Conservation (phyloP, 2,797 vertebrate genomes). For the Saxicola maurus region DNA sequence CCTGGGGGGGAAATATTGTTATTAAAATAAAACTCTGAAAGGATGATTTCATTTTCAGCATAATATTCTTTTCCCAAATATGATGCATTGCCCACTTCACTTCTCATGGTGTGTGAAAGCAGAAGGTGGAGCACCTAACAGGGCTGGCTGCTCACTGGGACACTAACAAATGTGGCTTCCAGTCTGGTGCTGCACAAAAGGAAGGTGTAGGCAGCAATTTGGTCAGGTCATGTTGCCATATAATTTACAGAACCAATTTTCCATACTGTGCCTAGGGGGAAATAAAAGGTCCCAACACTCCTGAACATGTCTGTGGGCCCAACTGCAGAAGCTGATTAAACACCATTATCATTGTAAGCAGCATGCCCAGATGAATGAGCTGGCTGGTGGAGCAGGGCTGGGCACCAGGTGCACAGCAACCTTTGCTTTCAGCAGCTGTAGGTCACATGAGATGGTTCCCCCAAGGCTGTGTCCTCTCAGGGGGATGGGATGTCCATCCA, state of each 20-base stretch:
- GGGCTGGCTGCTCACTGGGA: neutral
- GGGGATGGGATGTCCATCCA: rapidly evolving
- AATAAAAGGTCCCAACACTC: neutral
- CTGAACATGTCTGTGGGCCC: neutral
- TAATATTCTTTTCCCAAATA: neutral
- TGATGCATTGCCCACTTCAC: neutral
- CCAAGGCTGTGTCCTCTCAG: neutral
- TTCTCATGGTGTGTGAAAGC: neutral
- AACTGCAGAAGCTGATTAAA: neutral
- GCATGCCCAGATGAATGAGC: rapidly evolving
- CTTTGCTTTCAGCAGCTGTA: rapidly evolving
- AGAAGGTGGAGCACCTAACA: neutral
- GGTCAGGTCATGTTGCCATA: neutral
- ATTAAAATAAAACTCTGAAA: neutral
- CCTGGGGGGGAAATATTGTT: neutral
- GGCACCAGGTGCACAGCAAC: neutral
- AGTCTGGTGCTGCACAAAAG: neutral
- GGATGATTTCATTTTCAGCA: neutral
- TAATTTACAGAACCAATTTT: neutral
- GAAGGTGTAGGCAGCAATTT: neutral
- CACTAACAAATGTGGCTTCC: neutral
- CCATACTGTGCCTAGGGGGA: neutral
- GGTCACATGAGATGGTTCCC: no score
- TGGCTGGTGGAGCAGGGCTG: rapidly evolving
- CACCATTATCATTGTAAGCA: neutral